Base-by-base conservation (phyloP, 2,797 vertebrate genomes). In the Cyprinodon diabolis region DNA sequence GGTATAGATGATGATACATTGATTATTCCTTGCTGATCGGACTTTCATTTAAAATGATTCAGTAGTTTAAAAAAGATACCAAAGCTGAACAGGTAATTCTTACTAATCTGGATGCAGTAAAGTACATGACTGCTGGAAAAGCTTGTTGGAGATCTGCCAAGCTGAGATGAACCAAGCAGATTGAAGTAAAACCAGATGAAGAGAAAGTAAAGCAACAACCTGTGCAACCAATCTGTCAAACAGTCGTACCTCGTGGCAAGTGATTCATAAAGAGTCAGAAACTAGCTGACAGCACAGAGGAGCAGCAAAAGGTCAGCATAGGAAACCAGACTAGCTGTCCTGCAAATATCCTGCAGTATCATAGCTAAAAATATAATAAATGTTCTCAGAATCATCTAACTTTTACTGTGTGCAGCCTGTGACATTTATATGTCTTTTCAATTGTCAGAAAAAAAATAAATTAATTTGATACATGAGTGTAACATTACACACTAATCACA, bases 61-160 rank as follows among this genome's bases (percentile, higher is more conserved):
- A 69, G 72, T 71, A 25, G 68, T 77, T 87, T 75, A 78, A 65
- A 74, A 73, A 83, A 80, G 69, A 78, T 72, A 86, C 89, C 82
- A 91, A 88, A 90, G 86, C 78, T 55, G 69, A 49, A 82, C 67
- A 80, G 78, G 81, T 86, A 75, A 86, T 85, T 68, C 79, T 84
- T 71, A 72, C 77, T 82, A 77, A 43, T 66, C 81, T 75, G 84
- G 78, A 77, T 56, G 84, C 77, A 77, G 56, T 4, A 35, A 75
- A 74, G 73, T 68, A 57, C 76, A 75, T 81, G 82, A 78, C 76
- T 72, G 81, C 80, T 75, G 84, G 37, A 40, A 78, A 69, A 76
- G 75, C 78, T 75, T 68, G 71, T 70, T 92, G 89, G 87, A 87
- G 62, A 65, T 78, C 82, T 77, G 79, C 89, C 91, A 90, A 80